Base-by-base conservation (phyloP, 2,888 invertebrate species). In the Meteorus cinctellus region DNA sequence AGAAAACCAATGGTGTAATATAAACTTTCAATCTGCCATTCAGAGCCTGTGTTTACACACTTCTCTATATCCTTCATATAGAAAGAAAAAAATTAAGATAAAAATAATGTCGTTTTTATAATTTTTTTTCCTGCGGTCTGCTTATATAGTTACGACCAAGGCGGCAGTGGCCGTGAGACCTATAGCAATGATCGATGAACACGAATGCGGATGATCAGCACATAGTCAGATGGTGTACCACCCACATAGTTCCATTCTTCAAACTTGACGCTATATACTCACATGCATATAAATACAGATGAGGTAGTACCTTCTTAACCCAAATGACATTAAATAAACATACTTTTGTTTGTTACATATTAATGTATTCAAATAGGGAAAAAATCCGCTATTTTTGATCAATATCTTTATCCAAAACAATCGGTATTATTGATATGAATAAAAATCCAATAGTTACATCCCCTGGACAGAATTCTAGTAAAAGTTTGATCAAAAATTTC, bases 161-260 rank as follows among this genome's bases (percentile, higher is more conserved):
- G 12, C 41, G 59, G 19, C 19, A n/a, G n/a, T 29, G 59, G 59
- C 59, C 59, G 24, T 60, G 59, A 60, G n/a, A 63, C 34, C 29
- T 62, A 51, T 72, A 31, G 24, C 12, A 19, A 66, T 73, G 66
- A 73, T 65, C 72, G 65, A 72, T 65, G 65, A 66, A 31, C 16
- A 34, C 48, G n/a, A 48, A 65, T 48, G 51, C 27, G 66, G 45
- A 55, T 72, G 72, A 65, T 72, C 48, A 72, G 65, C 66, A 16
- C 14, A 36, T 41, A 55, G n/a, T 36, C 55, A 16, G 36, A 36
- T 41, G 31, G n/a, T 36, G 14, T 29, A 66, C 72, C 72, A 72
- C 72, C 66, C 66, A 72, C 66, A 34, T 24, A 10, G 70, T 12
- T 24, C 27, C 12, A 60, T 29, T 60, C 24, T 24, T 60, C 59